Evolutionary conservation across 2,113 vertebrate species (phyloP).

Genomic region (Copsychus sechellarum): DNA sequence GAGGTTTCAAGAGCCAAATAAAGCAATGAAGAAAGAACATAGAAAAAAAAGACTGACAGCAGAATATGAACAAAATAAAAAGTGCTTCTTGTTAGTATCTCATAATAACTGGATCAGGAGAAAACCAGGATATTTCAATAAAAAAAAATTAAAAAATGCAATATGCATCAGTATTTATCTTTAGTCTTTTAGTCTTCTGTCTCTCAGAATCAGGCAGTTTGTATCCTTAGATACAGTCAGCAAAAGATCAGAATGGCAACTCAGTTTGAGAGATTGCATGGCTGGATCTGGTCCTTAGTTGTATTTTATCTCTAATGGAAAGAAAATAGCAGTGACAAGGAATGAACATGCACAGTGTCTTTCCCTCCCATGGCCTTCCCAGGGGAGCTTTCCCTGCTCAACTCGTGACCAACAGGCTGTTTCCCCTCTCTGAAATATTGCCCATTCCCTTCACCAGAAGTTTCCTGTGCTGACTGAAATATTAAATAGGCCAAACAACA

Average conservation of each 20-base stretch:
- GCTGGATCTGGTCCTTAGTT: neutral
- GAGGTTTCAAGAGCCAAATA: neutral
- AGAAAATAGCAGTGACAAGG: neutral
- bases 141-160: too few species aligned
- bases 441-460: neutral
- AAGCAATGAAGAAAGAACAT: neutral
- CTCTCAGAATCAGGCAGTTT: neutral
- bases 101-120: neutral
- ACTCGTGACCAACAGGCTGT: neutral
- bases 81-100: neutral
- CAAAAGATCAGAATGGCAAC: neutral
- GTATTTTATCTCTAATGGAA: neutral
- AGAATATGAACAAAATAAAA: neutral
- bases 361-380: neutral
- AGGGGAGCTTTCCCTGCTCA: neutral
- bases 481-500: neutral
- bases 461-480: slow-evolving; percentile 57
- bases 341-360: neutral
- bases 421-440: slow-evolving; percentile 38
- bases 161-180: neutral
- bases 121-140: neutral
- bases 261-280: fast-evolving
- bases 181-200: neutral
- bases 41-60: neutral
- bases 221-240: neutral